Conservation (phyloP, 2,888 invertebrate genomes). For the Campoletis raptor region DNA sequence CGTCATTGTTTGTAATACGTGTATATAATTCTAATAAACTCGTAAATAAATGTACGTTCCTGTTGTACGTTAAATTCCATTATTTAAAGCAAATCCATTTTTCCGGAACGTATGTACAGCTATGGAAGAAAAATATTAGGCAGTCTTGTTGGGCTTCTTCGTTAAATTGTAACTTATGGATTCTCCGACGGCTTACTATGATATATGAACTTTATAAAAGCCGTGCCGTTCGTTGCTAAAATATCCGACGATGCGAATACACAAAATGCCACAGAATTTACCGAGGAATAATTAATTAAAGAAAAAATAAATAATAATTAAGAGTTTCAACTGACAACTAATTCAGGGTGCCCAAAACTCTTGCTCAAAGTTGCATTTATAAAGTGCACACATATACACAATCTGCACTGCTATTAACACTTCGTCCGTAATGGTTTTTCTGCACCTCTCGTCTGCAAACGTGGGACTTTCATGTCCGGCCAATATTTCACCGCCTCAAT, state of each 20-base stretch:
- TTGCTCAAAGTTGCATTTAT: not conserved
- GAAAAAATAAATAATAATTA: not conserved
- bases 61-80: slow-evolving; percentile 52
- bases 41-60: slow-evolving; percentile 46
- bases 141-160: not conserved
- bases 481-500: too few species aligned
- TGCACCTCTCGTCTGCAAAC: too few species aligned
- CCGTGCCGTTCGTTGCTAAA: too few species aligned
- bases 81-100: not conserved
- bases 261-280: not conserved
- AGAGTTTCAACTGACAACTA: not conserved
- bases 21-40: not conserved
- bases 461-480: too few species aligned
- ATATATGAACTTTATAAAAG: too few species aligned
- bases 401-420: not conserved
- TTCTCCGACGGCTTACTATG: not conserved
- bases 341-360: not conserved
- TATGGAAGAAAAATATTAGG: slow-evolving; percentile 9
- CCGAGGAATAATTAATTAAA: not conserved
- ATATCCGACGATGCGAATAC: too few species aligned
- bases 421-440: too few species aligned
- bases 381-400: not conserved
- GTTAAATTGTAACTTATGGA: not conserved
- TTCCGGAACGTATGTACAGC: not conserved
- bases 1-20: not conserved